Percentiles rank a stretch among this genome's conserved stretches.
These are phyloP conservation scores for Bembecia ichneumoniformis DNA, from an alignment of 2,888 invertebrate genomes.

Conservation along the genomic window DNA sequence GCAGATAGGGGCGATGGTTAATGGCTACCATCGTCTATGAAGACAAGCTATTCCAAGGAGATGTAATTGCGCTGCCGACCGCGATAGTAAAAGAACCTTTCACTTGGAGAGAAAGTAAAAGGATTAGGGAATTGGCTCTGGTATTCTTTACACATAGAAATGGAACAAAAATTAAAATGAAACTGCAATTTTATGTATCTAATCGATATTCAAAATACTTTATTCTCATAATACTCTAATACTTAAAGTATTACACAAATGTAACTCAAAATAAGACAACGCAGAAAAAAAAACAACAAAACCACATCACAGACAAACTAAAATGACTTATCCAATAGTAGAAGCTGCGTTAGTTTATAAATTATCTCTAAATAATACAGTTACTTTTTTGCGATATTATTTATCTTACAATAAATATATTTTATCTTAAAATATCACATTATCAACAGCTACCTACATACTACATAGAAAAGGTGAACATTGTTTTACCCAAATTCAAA, in stretches of 20 bases:
- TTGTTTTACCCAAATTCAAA: conserved; percentile 1
- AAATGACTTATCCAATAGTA: conserved; percentile 29
- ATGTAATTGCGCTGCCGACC: too few species aligned
- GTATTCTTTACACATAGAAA: too few species aligned
- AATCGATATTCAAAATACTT: neutral
- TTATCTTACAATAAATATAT: conserved; percentile 27
- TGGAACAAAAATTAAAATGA: too few species aligned
- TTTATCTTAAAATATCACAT: conserved; percentile 66
- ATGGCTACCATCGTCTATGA: too few species aligned
- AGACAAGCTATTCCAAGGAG: too few species aligned
- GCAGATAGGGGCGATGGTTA: too few species aligned
- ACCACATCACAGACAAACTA: conserved; percentile 56
- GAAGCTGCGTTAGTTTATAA: conserved; percentile 21
- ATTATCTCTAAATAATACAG: conserved; percentile 8
- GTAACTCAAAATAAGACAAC: conserved; percentile 30
- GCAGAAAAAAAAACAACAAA: conserved; percentile 40
- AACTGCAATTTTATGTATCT: neutral
- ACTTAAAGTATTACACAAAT: neutral
- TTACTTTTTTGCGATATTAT: conserved; percentile 39
- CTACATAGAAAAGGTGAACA: conserved; percentile 26
- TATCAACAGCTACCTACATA: conserved; percentile 49
- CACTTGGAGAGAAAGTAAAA: too few species aligned
- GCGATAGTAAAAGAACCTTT: too few species aligned
- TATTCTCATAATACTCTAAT: conserved; percentile 14
- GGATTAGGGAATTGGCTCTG: too few species aligned